Evolutionary conservation across 1,140 invertebrate genomes (phyloP).

Genomic region (Sinonovacula constricta): DNA sequence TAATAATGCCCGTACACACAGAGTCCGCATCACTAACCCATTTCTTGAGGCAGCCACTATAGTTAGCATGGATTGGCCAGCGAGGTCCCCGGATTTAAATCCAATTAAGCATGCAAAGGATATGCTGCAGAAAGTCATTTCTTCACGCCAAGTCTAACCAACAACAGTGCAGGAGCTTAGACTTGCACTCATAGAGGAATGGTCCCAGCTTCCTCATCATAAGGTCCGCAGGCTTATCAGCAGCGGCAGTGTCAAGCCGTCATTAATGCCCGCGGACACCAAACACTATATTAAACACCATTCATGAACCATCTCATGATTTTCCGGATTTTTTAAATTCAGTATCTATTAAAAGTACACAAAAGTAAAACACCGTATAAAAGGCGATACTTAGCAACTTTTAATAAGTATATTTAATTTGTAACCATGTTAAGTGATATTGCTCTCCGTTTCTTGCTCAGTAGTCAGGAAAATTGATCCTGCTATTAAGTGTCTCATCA

Average conservation of each 20-base stretch:
- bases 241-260: conserved; percentile 6
- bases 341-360: too few species aligned
- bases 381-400: too few species aligned
- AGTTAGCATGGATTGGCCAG: neutral
- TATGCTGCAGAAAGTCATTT: conserved; percentile 18
- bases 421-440: too few species aligned
- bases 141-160: neutral
- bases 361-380: too few species aligned
- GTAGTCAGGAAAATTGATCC: too few species aligned
- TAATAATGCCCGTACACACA: conserved; percentile 33
- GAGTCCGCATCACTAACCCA: neutral
- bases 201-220: conserved; percentile 14
- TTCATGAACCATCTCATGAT: too few species aligned
- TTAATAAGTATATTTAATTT: too few species aligned
- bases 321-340: too few species aligned
- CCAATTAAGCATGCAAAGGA: conserved; percentile 26
- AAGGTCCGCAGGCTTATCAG: conserved; percentile 11
- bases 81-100: conserved; percentile 16
- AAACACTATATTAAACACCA: neutral
- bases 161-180: neutral
- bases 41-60: neutral
- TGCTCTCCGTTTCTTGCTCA: too few species aligned
- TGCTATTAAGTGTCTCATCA: too few species aligned
- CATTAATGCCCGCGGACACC: neutral
- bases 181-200: neutral